Base-by-base conservation (phyloP, 2,113 vertebrate genomes). In the Callaeas wilsoni region DNA sequence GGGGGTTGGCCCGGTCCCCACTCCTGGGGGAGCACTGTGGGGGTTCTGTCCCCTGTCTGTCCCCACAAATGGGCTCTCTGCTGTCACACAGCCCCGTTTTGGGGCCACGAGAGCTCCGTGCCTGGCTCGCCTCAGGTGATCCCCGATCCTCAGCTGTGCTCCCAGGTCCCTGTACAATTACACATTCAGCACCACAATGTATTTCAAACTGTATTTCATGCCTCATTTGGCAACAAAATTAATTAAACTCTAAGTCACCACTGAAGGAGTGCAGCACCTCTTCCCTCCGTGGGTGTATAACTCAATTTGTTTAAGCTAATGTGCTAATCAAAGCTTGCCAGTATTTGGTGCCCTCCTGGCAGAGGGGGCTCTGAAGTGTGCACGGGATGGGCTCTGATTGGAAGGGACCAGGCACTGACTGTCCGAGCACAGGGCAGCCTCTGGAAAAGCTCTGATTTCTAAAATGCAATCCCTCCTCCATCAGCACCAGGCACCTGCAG, bases 141-240 rank as follows among this genome's bases (percentile, higher is more conserved):
- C 69, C 55, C 82, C 3, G 1, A 20, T 12, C 47, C 94, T 19
- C 94, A 49, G 77, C 83, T 1, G 7, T 16, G 80, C 80, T 95
- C 82, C 60, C 50, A 16, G 71, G 41, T 57, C 91, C 87, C 74
- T 0, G 5, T 17, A 76, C 89, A 82, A 95, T 93, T 95, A 94
- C 27, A 2, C 65, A 93, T 94, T 63, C 93, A 84, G 67, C 50
- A 47, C 84, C 77, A 56, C 87, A 44, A 47, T 62, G 14, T 69
- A 74, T 78, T 80, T 95, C 93, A 96, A 88, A 88, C 82, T 70
- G 89, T 73, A 95, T 96, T 96, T 96, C 90, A 95, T 77, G 94
- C 94, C 90, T 96, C 96, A 96, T 95, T 96, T 96, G 93, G 92
- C 76, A 92, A 94, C 82, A 89, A 96, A 96, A 96, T 96, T 94